Base-by-base conservation (phyloP, 2,113 vertebrate genomes). In the Pterocles orientalis region DNA sequence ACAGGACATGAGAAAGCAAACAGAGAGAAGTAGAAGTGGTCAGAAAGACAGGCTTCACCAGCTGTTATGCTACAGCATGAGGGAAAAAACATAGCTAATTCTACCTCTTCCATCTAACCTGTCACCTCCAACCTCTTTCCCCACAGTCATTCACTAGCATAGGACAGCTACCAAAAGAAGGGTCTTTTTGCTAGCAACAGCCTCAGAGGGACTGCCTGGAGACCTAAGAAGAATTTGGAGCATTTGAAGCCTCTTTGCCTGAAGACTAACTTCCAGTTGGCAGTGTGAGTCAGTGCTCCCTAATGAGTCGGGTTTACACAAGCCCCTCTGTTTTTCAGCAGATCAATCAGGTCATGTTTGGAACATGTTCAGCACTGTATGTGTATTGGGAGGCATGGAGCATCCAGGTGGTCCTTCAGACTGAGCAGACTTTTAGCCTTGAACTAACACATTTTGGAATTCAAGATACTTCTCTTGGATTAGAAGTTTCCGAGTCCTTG, bases 351-450 rank as follows among this genome's bases (percentile, higher is more conserved):
- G 64, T 15, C 56, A 47, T 0, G 1, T 47, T 8, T 36, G 69
- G 76, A 86, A 47, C 18, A 8, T 0, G 6, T 11, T 24, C 73
- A 36, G 18, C 7, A 6, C 0, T 3, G 41, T 16, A 24, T 0
- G 14, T 5, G 24, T 11, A 4, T 1, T 51, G 66, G 43, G 57
- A 90, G 9, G 57, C 12, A 18, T 2, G 34, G 48, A 68, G 66
- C 61, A 85, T 25, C 57, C 79, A 47, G 23, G 23, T 60, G 70
- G 43, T 17, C 66, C 64, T 80, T 48, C 71, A 31, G 57, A 33
- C 48, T 0, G 1, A 73, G 29, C 4, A 41, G 25, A 29, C 64
- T 41, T 65, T 80, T 14, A 86, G 54, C 54, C 72, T 54, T 33
- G 24, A 87, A 69, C 34, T 9, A 72, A 53, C 26, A 14, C 3